Percentiles rank a stretch among this genome's conserved stretches.
Evolutionary conservation across 2,888 invertebrate genomes (phyloP).

Genomic region (Phalangium opilio): DNA sequence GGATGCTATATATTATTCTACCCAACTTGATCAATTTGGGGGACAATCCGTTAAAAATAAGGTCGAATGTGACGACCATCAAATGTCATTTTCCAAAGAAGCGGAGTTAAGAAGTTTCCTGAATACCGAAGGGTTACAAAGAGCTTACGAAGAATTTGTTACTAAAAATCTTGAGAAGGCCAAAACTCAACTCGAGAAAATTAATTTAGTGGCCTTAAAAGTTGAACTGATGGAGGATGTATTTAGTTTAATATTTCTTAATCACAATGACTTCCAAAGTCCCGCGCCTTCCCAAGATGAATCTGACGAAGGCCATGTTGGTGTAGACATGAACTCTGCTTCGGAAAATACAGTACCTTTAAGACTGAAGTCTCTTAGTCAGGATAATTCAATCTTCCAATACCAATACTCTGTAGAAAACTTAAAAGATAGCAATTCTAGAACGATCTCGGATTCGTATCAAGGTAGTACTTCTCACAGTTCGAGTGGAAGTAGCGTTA

Average conservation of each 20-base stretch:
- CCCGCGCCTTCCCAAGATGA: constrained; percentile 13
- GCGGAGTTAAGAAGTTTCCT: background rate
- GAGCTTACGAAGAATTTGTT: constrained; percentile 8
- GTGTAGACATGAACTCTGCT: background rate
- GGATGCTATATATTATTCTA: constrained; percentile 10
- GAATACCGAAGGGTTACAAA: constrained; percentile 3
- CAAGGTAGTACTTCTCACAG: constrained; percentile 9
- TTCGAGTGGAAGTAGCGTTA: constrained; percentile 10
- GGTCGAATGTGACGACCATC: background rate
- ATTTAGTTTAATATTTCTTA: constrained; percentile 51
- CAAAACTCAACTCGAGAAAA: constrained; percentile 10
- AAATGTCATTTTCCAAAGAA: background rate
- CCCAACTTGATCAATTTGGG: constrained; percentile 7
- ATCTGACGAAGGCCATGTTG: constrained; percentile 8
- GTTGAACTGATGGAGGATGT: constrained; percentile 53
- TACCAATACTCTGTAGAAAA: background rate
- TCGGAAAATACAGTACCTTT: background rate
- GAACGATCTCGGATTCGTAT: background rate
- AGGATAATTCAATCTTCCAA: background rate
- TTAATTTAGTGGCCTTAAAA: constrained; percentile 16
- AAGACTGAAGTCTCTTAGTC: background rate
- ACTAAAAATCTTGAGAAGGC: constrained; percentile 4
- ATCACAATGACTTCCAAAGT: constrained; percentile 44
- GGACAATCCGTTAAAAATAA: background rate
- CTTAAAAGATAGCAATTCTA: constrained; percentile 4